phyloP scores from a whole-genome alignment of 2,113 vertebrate species.

The Eulacestoma nigropectus region DNA sequence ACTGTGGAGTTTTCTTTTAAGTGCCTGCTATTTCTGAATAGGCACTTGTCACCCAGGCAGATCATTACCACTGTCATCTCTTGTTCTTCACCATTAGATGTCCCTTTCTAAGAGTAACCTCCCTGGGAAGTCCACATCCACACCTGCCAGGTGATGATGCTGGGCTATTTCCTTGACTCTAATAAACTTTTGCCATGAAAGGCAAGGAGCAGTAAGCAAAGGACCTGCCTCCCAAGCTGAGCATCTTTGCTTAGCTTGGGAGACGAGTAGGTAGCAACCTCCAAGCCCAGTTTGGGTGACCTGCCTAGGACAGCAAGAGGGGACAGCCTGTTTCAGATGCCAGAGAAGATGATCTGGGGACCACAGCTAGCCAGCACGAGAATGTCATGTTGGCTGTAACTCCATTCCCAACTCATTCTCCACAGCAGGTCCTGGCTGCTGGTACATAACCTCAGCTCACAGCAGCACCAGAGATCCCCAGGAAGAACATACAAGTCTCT shows the following conservation, averaged over 20 bases:
- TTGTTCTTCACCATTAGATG: background rate
- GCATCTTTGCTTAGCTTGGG: background rate
- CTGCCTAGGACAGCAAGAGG: background rate
- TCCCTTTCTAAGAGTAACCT: background rate
- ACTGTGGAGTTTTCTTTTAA: background rate
- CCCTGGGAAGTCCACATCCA: background rate
- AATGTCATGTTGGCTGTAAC: background rate
- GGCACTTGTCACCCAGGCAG: background rate
- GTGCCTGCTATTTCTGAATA: background rate
- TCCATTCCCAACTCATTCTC: background rate
- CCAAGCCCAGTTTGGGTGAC: background rate
- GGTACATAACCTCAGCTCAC: background rate
- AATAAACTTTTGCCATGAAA: background rate
- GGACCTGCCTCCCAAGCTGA: background rate
- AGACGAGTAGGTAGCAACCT: background rate
- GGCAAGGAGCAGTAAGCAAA: background rate
- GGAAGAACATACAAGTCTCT: background rate
- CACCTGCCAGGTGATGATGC: background rate
- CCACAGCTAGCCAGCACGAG: accelerated
- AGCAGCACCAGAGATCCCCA: background rate
- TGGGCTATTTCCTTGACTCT: background rate
- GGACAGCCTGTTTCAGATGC: background rate
- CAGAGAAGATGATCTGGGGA: background rate
- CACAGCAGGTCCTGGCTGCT: background rate
- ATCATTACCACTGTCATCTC: background rate